These are phyloP conservation scores for Chrysogorgia sp. DNA, from an alignment of 92 coral and sea anemone genomes.

Conservation along the genomic window DNA sequence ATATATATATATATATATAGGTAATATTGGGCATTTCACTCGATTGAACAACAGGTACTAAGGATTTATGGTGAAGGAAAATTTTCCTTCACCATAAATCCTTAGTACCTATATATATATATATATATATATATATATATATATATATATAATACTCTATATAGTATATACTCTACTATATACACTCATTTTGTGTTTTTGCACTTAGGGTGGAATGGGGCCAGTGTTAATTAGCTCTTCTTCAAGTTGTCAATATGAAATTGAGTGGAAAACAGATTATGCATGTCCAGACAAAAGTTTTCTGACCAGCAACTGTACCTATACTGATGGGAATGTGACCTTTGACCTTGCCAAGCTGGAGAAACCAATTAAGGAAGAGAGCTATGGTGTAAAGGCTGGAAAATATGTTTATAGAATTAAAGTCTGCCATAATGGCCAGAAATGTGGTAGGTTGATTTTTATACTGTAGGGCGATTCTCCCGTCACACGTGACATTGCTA, in stretches of 20 bases:
- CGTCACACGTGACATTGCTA: too few relatives aligned
- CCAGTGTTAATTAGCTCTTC: conserved; percentile 68
- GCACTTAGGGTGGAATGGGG: conserved; percentile 72
- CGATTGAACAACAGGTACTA: too few relatives aligned
- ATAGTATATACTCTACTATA: not conserved
- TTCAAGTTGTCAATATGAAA: conserved; percentile 70
- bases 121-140: too few relatives aligned
- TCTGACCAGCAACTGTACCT: conserved; percentile 65
- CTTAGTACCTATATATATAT: too few relatives aligned
- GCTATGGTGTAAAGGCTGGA: conserved; percentile 58
- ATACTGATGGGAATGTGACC: conserved; percentile 73
- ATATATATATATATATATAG: too few relatives aligned
- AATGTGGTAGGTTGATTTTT: conserved; percentile 60
- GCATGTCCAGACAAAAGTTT: conserved; percentile 75
- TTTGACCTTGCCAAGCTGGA: conserved; percentile 78
- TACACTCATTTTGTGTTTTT: not conserved
- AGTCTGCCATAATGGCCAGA: conserved; percentile 75
- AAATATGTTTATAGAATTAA: conserved; percentile 69
- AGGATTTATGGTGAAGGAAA: too few relatives aligned
- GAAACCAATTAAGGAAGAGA: conserved; percentile 33
- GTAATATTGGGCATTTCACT: too few relatives aligned
- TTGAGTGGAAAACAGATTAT: conserved; percentile 86
- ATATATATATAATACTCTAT: not conserved
- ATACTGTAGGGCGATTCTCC: too few relatives aligned
- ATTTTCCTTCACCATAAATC: too few relatives aligned